Percentiles rank a stretch among this genome's conserved stretches.
Evolutionary conservation across 1,140 invertebrate species (phyloP).

Genomic region (Neomicropteryx cornuta): DNA sequence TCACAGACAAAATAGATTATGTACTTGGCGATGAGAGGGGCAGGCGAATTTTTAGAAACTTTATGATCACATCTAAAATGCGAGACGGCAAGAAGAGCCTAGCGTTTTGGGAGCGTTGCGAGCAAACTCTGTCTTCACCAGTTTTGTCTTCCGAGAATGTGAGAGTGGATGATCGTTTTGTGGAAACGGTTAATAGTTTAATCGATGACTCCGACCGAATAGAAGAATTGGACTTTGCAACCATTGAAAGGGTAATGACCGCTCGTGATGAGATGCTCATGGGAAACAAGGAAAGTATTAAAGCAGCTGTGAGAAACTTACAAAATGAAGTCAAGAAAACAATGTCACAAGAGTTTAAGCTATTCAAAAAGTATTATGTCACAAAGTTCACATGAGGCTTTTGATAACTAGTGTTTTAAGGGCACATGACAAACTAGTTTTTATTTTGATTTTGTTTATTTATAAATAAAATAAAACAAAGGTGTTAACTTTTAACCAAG

Average conservation of each 20-base stretch:
- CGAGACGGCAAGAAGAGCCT: conserved; percentile 25
- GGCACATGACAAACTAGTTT: too few species aligned
- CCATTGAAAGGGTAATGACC: conserved; percentile 27
- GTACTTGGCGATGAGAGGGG: conserved; percentile 35
- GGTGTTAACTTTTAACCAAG: too few species aligned
- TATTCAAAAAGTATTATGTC: too few species aligned
- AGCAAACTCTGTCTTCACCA: conserved; percentile 20
- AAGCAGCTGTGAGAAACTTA: too few species aligned
- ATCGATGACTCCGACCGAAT: conserved; percentile 29
- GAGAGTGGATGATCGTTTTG: conserved; percentile 21
- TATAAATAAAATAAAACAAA: too few species aligned
- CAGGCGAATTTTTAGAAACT: conserved; percentile 30
- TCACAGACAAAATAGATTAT: conserved; percentile 38
- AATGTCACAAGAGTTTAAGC: too few species aligned
- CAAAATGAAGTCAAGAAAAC: too few species aligned
- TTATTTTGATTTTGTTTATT: too few species aligned
- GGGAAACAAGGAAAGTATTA: too few species aligned
- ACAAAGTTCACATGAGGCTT: too few species aligned
- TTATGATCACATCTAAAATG: conserved; percentile 32
- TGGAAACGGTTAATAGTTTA: conserved; percentile 14
- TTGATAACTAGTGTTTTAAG: too few species aligned
- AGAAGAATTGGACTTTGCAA: conserved; percentile 31
- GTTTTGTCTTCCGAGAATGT: conserved; percentile 18
- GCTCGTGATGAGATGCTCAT: too few species aligned
- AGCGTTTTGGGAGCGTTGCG: conserved; percentile 31